Conservation (phyloP, 2,113 vertebrate species). For the Nothobranchius furzeri region DNA sequence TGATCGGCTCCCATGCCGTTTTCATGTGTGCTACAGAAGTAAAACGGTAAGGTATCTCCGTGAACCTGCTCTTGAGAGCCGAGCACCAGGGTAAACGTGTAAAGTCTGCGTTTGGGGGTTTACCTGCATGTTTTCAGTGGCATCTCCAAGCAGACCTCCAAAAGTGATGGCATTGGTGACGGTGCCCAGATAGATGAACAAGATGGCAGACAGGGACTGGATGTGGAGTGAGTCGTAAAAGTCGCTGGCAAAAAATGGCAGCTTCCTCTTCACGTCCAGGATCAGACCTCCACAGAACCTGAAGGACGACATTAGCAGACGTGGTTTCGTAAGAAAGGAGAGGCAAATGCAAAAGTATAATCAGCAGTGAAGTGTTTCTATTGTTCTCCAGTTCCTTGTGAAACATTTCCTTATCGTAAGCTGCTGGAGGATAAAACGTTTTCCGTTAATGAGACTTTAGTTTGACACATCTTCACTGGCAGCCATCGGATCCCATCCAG, state of each 20-base stretch:
- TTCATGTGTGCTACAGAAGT: too few species aligned
- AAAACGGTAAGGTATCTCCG: too few species aligned
- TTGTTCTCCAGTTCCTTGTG: neutral
- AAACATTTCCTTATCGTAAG: conserved; percentile 5
- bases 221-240: conserved; percentile 94
- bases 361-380: neutral
- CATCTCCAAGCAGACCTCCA: conserved; percentile 94
- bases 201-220: conserved; percentile 93
- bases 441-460: neutral
- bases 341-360: neutral
- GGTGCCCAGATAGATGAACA: conserved; percentile 98
- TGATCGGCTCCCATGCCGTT: too few species aligned
- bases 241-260: conserved; percentile 93
- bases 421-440: neutral
- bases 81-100: too few species aligned
- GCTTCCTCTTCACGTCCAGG: conserved; percentile 94
- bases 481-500: neutral
- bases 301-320: conserved; percentile 3
- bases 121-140: conserved; percentile 99
- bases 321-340: neutral
- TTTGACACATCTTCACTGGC: neutral
- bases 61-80: too few species aligned
- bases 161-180: conserved; percentile 99
- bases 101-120: conserved; percentile 4
- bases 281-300: conserved; percentile 95